phyloP scores from a whole-genome alignment of 2,113 vertebrate species.

The Bos indicus region DNA sequence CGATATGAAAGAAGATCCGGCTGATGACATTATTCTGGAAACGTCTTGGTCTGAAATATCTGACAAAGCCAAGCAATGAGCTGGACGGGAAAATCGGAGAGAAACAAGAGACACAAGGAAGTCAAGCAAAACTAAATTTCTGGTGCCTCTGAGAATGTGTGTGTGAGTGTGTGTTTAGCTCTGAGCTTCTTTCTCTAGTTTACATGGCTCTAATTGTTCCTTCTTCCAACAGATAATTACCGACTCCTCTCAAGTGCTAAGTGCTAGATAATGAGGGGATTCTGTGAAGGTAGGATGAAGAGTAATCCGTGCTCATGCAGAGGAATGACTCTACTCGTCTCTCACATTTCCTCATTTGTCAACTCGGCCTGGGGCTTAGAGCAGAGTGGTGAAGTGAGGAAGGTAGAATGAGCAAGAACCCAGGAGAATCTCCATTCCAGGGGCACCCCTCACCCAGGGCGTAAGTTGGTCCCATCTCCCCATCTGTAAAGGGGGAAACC shows the following conservation, averaged over 20 bases:
- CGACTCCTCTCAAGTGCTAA: not conserved
- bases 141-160: too few species aligned
- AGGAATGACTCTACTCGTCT: rapidly evolving
- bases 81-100: not conserved
- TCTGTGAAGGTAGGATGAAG: not conserved
- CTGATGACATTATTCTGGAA: not conserved
- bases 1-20: not conserved
- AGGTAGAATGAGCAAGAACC: not conserved
- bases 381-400: not conserved
- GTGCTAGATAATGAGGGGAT: too few species aligned
- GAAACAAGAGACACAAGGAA: not conserved
- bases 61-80: not conserved
- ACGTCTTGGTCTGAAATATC: not conserved
- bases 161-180: too few species aligned
- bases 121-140: not conserved
- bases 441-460: rapidly evolving
- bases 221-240: not conserved
- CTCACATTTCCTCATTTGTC: not conserved
- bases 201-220: not conserved
- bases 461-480: not conserved
- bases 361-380: not conserved
- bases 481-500: not conserved
- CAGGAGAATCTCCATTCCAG: not conserved
- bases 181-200: not conserved
- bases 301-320: not conserved